These are phyloP conservation scores for Philhelius pedissequus DNA, from an alignment of 2,888 invertebrate species.

Conservation along the genomic window DNA sequence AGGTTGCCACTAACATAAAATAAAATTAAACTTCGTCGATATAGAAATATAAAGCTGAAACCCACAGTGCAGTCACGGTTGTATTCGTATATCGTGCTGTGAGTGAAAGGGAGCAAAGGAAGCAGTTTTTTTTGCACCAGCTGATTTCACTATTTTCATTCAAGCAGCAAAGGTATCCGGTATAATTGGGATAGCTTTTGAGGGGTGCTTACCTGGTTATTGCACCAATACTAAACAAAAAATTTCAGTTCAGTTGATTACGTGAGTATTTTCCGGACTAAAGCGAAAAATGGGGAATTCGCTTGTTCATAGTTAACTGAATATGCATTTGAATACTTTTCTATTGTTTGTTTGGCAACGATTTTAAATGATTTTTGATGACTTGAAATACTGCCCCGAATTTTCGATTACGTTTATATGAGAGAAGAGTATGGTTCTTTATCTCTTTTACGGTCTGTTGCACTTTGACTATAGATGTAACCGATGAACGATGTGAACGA, in stretches of 20 bases:
- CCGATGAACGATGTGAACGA: neutral
- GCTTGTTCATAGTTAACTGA: constrained; percentile 2
- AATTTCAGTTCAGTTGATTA: constrained; percentile 13
- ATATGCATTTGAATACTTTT: constrained; percentile 13
- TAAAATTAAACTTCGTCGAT: constrained; percentile 4
- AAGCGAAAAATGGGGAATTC: neutral
- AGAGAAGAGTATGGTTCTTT: neutral
- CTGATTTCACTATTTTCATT: constrained; percentile 28
- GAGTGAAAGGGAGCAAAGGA: neutral
- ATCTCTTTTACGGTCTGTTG: constrained; percentile 14
- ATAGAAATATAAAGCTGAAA: neutral
- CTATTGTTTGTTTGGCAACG: constrained; percentile 7
- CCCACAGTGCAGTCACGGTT: neutral
- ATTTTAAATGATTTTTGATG: constrained; percentile 9
- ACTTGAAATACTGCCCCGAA: neutral
- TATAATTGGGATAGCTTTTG: constrained; percentile 14
- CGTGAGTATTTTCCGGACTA: neutral
- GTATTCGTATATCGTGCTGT: neutral
- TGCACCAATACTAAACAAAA: constrained; percentile 4
- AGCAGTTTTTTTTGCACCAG: constrained; percentile 7
- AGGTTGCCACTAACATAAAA: constrained; percentile 46
- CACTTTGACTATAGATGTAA: neutral
- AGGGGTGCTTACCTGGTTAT: constrained; percentile 33
- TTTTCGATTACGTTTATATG: neutral
- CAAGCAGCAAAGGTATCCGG: constrained; percentile 6